phyloP scores from a whole-genome alignment of 2,888 invertebrate genomes.

The Drosophila tanythrix region DNA sequence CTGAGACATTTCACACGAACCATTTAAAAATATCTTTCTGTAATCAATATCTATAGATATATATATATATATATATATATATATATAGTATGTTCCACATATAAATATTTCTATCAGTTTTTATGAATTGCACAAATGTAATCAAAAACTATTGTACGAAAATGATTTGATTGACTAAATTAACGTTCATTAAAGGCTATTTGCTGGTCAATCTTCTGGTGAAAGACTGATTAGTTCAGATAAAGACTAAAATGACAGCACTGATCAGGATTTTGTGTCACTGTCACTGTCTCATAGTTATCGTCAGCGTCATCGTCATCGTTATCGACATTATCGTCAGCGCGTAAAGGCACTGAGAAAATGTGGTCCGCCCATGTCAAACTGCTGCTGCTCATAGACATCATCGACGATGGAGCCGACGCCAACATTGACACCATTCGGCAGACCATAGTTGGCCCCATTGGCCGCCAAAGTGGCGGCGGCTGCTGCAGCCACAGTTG shows the following conservation, averaged over 20 bases:
- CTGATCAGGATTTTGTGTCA: not conserved
- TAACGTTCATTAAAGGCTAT: not conserved
- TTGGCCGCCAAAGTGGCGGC: conserved; percentile 53
- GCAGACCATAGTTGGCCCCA: conserved; percentile 47
- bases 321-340: conserved; percentile 38
- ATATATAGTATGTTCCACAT: too few species aligned
- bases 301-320: conserved; percentile 7
- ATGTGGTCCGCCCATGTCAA: conserved; percentile 84
- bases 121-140: not conserved
- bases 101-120: too few species aligned
- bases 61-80: too few species aligned
- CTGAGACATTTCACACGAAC: not conserved
- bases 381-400: conserved; percentile 81
- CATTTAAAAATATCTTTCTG: not conserved
- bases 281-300: not conserved
- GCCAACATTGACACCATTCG: conserved; percentile 46
- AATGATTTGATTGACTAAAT: not conserved
- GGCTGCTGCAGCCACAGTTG: conserved; percentile 54
- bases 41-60: not conserved
- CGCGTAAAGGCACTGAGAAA: conserved; percentile 84
- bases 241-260: conserved; percentile 1
- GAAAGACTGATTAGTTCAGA: not conserved
- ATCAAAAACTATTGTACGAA: not conserved
- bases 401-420: conserved; percentile 66
- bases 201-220: not conserved